Base-by-base conservation (phyloP, 2,888 invertebrate genomes). In the Lasiommata megera region DNA sequence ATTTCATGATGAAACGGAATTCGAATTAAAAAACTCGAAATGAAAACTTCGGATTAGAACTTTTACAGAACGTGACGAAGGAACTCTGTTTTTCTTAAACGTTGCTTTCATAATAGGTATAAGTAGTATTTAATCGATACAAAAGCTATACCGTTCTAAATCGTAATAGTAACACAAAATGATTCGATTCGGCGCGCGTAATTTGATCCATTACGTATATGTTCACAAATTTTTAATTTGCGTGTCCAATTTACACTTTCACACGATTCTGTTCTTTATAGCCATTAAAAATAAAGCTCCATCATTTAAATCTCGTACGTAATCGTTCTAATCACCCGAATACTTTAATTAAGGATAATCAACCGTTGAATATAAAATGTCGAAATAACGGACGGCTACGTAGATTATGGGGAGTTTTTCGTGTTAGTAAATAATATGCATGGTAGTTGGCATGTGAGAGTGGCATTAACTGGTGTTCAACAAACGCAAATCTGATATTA, bases 401-500 rank as follows among this genome's bases (percentile, higher is more conserved):
- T 76, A 77, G 72, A 78, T 76, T 71, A 67, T 74, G 66, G 70
- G 71, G 76, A 74, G 71, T 79, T 77, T 75, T 73, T 74, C 60
- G 47, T 60, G 63, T 67, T 69, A 40, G 67, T 54, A 68, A 73
- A 77, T 50, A 73, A 77, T 51, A 77, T 77, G 72, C 71, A 75
- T 72, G 63, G 53, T 68, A 70, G 65, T 80, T 23, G 66, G 79
- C 84, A 85, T 83, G 82, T 78, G 73, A 79, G 72, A 64, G 60
- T 58, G 67, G 70, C 77, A 82, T 84, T 84, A 83, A 65, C 67
- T 58, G 54, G 61, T 60, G 63, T 69, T 68, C 66, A 65, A 71
- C 67, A 74, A 84, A 84, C 84, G 83, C 84, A 80, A 84, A 80
- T 81, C 74, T 71, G 74, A 77, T 82, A 83, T 84, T 83, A 83